Base-by-base conservation (phyloP, 1,140 invertebrate genomes). In the Teleopsis dalmanni region DNA sequence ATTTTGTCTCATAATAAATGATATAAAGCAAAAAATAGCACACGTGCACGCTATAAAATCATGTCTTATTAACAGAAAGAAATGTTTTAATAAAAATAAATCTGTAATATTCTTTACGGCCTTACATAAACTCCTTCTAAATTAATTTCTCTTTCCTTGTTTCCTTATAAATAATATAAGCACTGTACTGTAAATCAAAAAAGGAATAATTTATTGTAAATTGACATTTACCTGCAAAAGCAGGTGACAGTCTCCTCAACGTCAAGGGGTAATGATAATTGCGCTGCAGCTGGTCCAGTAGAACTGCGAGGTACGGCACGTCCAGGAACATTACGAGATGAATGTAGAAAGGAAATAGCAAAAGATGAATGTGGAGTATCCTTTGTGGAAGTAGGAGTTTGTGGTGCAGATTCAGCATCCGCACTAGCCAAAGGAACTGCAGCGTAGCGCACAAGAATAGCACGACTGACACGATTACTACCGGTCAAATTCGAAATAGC, bases 241-340 rank as follows among this genome's bases (percentile, higher is more conserved):
- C 82, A 85, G 51, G 81, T 82, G 64, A 84, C 80, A 18, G 82
- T 83, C 65, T 83, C 80, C 70, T 85, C 83, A 50, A 81, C 73
- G 58, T 84, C 82, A 52, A 82, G 69, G 6, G 79, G 75, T 52
- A 78, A 65, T 31, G 73, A 71, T 50, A 74, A 57, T 47, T 68
- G 63, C 47, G 60, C 55, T 27, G 55, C 35, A 29, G 51, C 21
- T 40, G 51, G 29, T 33, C 58, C 50, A 4, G 36, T 13, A 56
- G 54, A 45, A 60, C 56, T 55, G 35, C 57, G 50, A 22, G 54
- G 54, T 43, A 58, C 59, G 38, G 62, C 57, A 62, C 71, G 62
- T 58, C 59, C 59, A 40, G 58, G 58, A 35, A 62, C 48, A 57
- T 62, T 19, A 9, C 62, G 48, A 47, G 60, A 63, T 19, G 61